Conservation (phyloP, 2,113 vertebrate species). For the Hemichromis elongatus region DNA sequence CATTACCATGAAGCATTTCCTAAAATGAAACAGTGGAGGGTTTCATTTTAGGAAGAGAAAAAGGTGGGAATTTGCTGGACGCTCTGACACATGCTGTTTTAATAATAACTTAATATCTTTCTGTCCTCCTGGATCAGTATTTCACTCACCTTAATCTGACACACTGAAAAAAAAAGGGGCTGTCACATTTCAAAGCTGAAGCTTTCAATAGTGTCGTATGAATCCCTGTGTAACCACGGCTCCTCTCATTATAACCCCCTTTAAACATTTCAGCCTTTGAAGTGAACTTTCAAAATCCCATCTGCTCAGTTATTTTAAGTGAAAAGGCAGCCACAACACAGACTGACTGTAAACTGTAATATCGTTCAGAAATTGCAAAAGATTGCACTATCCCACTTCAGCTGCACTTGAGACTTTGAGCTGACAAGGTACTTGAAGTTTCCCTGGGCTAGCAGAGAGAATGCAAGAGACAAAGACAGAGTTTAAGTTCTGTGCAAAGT, state of each 20-base stretch:
- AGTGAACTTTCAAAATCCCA: slow-evolving; percentile 40
- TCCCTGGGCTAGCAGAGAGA: slow-evolving; percentile 6
- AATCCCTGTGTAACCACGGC: slow-evolving; percentile 10
- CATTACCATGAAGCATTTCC: not conserved
- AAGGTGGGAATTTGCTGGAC: not conserved
- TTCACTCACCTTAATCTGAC: not conserved
- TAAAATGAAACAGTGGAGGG: no score
- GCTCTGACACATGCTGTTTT: not conserved
- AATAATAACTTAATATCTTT: not conserved
- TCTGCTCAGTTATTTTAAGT: slow-evolving; percentile 36
- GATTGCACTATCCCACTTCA: slow-evolving; percentile 54
- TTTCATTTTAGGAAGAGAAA: not conserved
- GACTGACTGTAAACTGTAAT: slow-evolving; percentile 36
- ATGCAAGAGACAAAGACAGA: not conserved
- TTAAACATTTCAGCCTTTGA: slow-evolving; percentile 48
- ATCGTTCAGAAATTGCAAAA: slow-evolving; percentile 53
- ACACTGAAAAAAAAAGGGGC: not conserved
- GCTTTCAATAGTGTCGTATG: not conserved
- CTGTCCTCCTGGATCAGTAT: not conserved
- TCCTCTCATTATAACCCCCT: slow-evolving; percentile 45
- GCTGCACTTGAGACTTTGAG: slow-evolving; percentile 39
- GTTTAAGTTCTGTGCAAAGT: slow-evolving; percentile 4
- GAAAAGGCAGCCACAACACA: slow-evolving; percentile 19
- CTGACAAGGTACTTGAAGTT: slow-evolving; percentile 20
- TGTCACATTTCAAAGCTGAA: slow-evolving; percentile 2